phyloP scores from a whole-genome alignment of 2,113 vertebrate genomes.

The Periophthalmodon schlosseri region DNA sequence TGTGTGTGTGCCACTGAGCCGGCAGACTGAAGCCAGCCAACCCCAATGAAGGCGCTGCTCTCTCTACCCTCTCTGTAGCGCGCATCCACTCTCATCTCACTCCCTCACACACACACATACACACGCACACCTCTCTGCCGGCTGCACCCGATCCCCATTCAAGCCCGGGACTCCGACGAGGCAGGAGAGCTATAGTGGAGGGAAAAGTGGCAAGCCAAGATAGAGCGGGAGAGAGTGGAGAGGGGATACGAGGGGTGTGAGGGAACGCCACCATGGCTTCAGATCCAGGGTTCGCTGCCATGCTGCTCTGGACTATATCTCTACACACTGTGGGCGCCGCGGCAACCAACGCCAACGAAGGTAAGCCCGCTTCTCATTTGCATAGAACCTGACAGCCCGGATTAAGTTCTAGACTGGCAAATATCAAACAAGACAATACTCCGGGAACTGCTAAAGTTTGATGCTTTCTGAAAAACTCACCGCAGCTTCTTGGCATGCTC shows the following conservation, averaged over 20 bases:
- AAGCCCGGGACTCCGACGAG: constrained; percentile 59
- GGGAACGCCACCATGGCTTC: constrained; percentile 76
- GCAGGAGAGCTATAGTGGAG: constrained; percentile 40
- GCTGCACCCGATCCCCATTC: constrained; percentile 47
- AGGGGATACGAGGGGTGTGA: constrained; percentile 46
- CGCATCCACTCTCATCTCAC: constrained; percentile 30
- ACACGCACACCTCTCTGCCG: constrained; percentile 17
- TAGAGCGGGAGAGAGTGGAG: constrained; percentile 54
- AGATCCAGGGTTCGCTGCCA: constrained; percentile 73
- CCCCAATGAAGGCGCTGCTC: constrained; percentile 68
- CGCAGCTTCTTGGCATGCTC: not conserved
- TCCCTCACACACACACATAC: constrained; percentile 24
- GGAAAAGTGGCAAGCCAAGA: constrained; percentile 55
- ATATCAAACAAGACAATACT: not conserved
- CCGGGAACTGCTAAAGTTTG: constrained; percentile 51
- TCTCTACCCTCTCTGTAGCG: constrained; percentile 49
- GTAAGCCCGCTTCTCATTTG: constrained; percentile 53
- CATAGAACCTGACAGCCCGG: constrained; percentile 11
- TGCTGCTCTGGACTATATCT: constrained; percentile 79
- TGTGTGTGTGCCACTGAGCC: constrained; percentile 53
- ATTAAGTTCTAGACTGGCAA: constrained; percentile 37
- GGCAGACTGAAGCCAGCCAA: constrained; percentile 62
- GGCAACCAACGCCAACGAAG: constrained; percentile 72
- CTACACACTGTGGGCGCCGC: constrained; percentile 64
- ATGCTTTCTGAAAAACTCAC: constrained; percentile 6